These are phyloP conservation scores for Lophius piscatorius DNA, from an alignment of 2,113 vertebrate species.

Conservation along the genomic window DNA sequence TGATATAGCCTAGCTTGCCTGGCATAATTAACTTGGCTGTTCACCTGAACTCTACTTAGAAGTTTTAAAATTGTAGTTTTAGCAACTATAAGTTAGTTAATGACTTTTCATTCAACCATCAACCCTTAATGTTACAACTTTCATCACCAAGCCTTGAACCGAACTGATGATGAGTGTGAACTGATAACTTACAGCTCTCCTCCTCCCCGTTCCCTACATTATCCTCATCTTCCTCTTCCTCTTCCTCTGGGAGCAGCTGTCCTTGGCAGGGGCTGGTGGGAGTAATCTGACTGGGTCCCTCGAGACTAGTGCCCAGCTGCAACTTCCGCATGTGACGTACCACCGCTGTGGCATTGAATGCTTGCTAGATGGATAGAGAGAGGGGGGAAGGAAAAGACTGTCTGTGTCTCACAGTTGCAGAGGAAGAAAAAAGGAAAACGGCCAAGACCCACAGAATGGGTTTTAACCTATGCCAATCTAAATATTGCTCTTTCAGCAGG, in stretches of 20 bases:
- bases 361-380: constrained; percentile 84
- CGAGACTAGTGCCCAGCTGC: constrained; percentile 93
- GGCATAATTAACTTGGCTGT: no score
- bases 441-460: constrained; percentile 10
- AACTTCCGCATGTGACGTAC: constrained; percentile 95
- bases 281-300: constrained; percentile 85
- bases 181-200: constrained; percentile 73
- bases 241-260: constrained; percentile 78
- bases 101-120: no score
- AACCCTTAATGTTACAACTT: no score
- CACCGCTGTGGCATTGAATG: constrained; percentile 97
- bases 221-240: constrained; percentile 71
- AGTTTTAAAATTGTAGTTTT: no score
- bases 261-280: constrained; percentile 83
- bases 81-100: no score
- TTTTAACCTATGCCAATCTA: constrained; percentile 20
- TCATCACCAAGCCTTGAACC: no score
- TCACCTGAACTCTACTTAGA: no score
- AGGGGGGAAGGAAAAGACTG: not conserved
- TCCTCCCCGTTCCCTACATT: constrained; percentile 76
- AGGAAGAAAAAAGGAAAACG: constrained; percentile 29
- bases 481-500: constrained; percentile 18
- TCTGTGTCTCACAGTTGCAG: constrained; percentile 15
- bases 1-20: no score
- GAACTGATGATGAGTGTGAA: not conserved